Percentiles rank a stretch among this genome's conserved stretches.
phyloP scores from a whole-genome alignment of 2,113 vertebrate genomes.

The Carassius carassius region DNA sequence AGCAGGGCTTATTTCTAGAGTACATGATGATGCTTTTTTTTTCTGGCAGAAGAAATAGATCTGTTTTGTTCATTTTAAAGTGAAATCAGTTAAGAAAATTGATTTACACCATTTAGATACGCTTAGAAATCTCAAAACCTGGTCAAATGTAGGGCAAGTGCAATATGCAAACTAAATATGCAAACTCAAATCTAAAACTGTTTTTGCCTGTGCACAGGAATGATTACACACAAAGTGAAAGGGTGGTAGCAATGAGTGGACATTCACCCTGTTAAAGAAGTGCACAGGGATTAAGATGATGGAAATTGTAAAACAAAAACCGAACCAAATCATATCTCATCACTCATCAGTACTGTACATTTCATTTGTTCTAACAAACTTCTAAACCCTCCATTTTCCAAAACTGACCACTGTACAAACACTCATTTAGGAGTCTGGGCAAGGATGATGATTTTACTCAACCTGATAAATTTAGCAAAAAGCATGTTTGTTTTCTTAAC shows the following conservation, averaged over 20 bases:
- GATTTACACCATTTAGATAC: constrained; percentile 47
- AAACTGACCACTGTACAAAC: constrained; percentile 40
- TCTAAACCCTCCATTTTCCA: constrained; percentile 22
- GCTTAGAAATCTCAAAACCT: constrained; percentile 53
- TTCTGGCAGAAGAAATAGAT: background rate
- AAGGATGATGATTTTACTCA: background rate
- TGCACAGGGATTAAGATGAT: constrained; percentile 51
- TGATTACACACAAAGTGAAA: constrained; percentile 40
- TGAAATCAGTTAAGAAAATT: constrained; percentile 15
- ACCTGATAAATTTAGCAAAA: constrained; percentile 22
- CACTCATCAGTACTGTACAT: constrained; percentile 1
- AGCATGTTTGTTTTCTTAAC: background rate
- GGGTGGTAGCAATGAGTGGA: background rate
- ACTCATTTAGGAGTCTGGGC: constrained; percentile 27
- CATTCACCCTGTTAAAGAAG: constrained; percentile 55
- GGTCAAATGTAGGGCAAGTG: constrained; percentile 46
- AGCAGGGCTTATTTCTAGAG: background rate
- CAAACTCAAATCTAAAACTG: constrained; percentile 28
- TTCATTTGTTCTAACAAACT: constrained; percentile 6
- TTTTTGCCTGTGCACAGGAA: constrained; percentile 40
- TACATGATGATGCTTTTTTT: background rate
- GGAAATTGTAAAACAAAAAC: constrained; percentile 25
- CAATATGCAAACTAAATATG: constrained; percentile 46
- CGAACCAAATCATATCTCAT: constrained; percentile 33
- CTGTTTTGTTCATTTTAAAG: constrained; percentile 30